These are phyloP conservation scores for Xiphophorus maculatus DNA, from an alignment of 2,113 vertebrate species.

Conservation along the genomic window DNA sequence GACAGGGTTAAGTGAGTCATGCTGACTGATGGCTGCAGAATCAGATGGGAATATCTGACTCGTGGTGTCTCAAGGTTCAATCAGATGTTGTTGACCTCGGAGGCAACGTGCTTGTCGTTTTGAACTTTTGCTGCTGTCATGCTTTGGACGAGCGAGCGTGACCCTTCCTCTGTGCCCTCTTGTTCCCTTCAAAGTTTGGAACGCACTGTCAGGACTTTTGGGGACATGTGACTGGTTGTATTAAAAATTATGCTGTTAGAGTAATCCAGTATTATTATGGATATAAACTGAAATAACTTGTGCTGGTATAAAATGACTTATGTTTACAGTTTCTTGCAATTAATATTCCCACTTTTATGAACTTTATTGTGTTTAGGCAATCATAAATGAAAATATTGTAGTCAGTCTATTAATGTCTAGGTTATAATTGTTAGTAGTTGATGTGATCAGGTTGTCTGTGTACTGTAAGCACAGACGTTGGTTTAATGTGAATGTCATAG, in stretches of 20 bases:
- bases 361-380: not conserved
- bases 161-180: not conserved
- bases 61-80: conserved; percentile 56
- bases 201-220: not conserved
- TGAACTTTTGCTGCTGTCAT: conserved; percentile 15
- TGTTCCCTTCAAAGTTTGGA: not conserved
- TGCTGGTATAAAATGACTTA: not conserved
- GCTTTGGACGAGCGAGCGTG: not conserved
- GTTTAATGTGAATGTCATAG: too few relatives aligned
- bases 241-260: not conserved
- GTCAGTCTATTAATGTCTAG: not conserved
- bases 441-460: too few relatives aligned
- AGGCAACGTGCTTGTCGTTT: conserved; percentile 35
- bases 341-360: too few relatives aligned
- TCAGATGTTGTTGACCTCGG: conserved; percentile 61
- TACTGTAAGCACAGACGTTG: too few relatives aligned
- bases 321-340: too few relatives aligned
- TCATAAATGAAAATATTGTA: not conserved
- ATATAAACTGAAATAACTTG: not conserved
- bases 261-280: not conserved
- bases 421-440: not conserved
- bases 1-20: conserved; percentile 61
- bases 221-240: not conserved
- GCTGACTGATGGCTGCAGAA: conserved; percentile 61
- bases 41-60: conserved; percentile 58